phyloP scores from a whole-genome alignment of 2,113 vertebrate genomes.

The Dromiciops gliroides region DNA sequence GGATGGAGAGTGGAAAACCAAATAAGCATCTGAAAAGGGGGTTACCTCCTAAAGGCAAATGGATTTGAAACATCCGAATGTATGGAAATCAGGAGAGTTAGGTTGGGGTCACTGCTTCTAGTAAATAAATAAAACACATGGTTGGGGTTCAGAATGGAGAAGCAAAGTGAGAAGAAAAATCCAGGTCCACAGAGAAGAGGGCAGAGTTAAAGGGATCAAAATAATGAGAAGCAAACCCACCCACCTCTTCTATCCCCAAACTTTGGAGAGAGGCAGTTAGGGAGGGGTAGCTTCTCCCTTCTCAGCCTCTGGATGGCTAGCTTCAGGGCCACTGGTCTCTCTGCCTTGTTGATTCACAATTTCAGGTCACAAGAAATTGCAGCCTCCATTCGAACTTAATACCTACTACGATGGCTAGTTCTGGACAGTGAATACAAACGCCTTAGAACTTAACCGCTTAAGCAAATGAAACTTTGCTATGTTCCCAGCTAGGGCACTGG shows the following conservation, averaged over 20 bases:
- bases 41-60: not conserved
- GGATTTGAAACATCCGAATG: conserved; percentile 32
- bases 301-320: not conserved
- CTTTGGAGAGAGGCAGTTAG: not conserved
- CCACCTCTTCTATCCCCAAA: not conserved
- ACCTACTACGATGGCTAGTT: not conserved
- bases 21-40: conserved; percentile 42
- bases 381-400: not conserved
- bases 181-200: not conserved
- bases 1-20: not conserved
- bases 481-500: conserved; percentile 18
- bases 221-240: conserved; percentile 1
- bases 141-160: not conserved
- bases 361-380: not conserved
- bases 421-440: not conserved
- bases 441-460: conserved; percentile 38
- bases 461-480: conserved; percentile 18
- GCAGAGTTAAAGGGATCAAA: not conserved
- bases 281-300: not conserved
- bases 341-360: conserved; percentile 18
- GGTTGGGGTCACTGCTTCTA: conserved; percentile 1
- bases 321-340: not conserved
- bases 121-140: conserved; percentile 53
- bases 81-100: conserved; percentile 29
- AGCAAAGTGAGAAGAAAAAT: not conserved